Evolutionary conservation across 1,140 invertebrate genomes (phyloP).

Genomic region (Gonioctena quinquepunctata): DNA sequence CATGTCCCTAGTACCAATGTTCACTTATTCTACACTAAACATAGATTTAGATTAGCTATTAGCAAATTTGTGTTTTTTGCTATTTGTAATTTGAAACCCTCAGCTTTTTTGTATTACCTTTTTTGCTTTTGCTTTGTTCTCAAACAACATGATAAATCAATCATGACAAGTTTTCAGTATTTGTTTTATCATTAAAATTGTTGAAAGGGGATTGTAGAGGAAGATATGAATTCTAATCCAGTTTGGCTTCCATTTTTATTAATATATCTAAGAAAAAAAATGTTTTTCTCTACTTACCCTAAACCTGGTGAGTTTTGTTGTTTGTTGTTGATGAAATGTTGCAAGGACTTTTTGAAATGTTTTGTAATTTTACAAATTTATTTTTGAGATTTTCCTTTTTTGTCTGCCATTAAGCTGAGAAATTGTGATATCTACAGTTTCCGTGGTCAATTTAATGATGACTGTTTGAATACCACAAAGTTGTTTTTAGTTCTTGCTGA

Average conservation of each 20-base stretch:
- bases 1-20: conserved; percentile 49
- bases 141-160: conserved; percentile 33
- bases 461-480: too few species aligned
- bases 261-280: conserved; percentile 35
- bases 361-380: conserved; percentile 18
- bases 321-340: conserved; percentile 47
- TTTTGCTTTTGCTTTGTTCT: conserved; percentile 27
- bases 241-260: conserved; percentile 50
- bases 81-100: not conserved
- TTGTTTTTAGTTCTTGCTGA: too few species aligned
- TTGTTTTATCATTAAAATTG: conserved; percentile 22
- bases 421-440: not conserved
- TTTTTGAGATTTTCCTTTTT: conserved; percentile 31
- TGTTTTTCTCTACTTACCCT: conserved; percentile 38
- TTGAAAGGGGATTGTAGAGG: conserved; percentile 26
- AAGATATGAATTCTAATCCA: conserved; percentile 38
- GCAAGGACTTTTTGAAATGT: conserved; percentile 2
- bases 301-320: conserved; percentile 35
- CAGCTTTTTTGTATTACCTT: conserved; percentile 19
- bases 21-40: conserved; percentile 49
- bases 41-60: conserved; percentile 50
- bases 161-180: conserved; percentile 43
- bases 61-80: conserved; percentile 30
- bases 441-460: too few species aligned
- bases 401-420: not conserved